Conservation (phyloP, 2,797 vertebrate species). For the Mormyrus proboscirostris region DNA sequence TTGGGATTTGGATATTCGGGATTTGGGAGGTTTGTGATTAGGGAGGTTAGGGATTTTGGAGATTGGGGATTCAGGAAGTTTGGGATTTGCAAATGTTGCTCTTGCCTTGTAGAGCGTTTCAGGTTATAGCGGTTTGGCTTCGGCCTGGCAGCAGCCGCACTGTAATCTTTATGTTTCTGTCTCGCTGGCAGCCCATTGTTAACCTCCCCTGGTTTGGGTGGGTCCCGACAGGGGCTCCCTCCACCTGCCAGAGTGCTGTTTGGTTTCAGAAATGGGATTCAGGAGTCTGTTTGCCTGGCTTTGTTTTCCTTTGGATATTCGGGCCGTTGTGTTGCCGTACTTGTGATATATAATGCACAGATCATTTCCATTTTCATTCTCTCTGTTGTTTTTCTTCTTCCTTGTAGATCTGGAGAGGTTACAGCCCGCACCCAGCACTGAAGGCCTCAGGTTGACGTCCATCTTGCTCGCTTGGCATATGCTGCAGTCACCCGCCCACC, state of each 20-base stretch:
- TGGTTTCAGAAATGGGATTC: background rate
- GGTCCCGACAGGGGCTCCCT: background rate
- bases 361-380: slow-evolving; percentile 1
- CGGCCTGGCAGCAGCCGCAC: background rate
- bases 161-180: background rate
- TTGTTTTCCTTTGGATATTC: background rate
- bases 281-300: background rate
- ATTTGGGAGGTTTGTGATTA: background rate
- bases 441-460: slow-evolving; percentile 51
- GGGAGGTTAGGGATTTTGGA: background rate
- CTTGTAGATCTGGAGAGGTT: slow-evolving; percentile 68
- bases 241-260: background rate
- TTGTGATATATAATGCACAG: background rate
- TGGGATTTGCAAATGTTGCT: background rate
- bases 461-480: background rate
- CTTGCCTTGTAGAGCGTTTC: background rate
- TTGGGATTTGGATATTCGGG: background rate
- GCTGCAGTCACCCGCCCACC: slow-evolving; percentile 38
- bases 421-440: slow-evolving; percentile 52
- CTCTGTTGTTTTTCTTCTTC: slow-evolving; percentile 45
- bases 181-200: background rate
- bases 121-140: background rate
- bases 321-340: background rate
- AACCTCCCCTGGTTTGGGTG: background rate
- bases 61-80: background rate